Percentiles rank a stretch among this genome's conserved stretches.
phyloP scores from a whole-genome alignment of 2,113 vertebrate genomes.

The Riparia riparia region DNA sequence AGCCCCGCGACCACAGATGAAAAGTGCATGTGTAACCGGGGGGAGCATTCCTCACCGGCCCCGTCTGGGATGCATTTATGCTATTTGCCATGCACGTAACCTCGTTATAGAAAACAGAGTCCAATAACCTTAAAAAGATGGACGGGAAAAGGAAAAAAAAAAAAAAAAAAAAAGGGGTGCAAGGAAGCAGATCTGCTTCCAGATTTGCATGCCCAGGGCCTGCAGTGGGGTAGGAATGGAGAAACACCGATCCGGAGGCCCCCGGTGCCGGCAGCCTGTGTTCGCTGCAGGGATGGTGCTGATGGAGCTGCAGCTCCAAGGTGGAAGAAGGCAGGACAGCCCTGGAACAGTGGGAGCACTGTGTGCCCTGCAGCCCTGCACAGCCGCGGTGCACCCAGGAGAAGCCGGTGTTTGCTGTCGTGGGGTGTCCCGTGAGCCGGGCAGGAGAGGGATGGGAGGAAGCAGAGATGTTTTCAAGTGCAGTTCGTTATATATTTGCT shows the following conservation, averaged over 20 bases:
- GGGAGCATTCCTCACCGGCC: constrained; percentile 45
- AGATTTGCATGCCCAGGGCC: not conserved
- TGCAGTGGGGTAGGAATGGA: not conserved
- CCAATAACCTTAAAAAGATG: constrained; percentile 53
- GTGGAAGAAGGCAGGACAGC: not conserved
- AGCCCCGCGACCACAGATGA: constrained; percentile 37
- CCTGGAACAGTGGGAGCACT: not conserved
- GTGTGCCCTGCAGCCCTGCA: rapidly evolving
- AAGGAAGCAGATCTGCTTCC: constrained; percentile 47
- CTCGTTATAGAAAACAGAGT: constrained; percentile 62
- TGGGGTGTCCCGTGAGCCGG: not conserved
- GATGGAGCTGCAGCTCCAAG: not conserved
- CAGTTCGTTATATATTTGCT: constrained; percentile 50
- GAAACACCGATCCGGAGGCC: rapidly evolving
- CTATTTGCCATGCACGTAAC: constrained; percentile 67
- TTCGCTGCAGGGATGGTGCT: not conserved
- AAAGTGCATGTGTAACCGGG: constrained; percentile 55
- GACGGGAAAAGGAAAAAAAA: not conserved
- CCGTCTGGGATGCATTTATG: constrained; percentile 61
- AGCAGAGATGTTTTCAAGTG: constrained; percentile 22
- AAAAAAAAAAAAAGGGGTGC: constrained; percentile 15
- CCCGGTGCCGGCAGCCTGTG: not conserved
- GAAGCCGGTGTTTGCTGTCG: rapidly evolving
- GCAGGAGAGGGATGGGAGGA: not conserved
- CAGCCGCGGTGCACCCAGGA: rapidly evolving